These are phyloP conservation scores for Perithous albicinctus DNA, from an alignment of 2,888 invertebrate genomes.

Conservation along the genomic window DNA sequence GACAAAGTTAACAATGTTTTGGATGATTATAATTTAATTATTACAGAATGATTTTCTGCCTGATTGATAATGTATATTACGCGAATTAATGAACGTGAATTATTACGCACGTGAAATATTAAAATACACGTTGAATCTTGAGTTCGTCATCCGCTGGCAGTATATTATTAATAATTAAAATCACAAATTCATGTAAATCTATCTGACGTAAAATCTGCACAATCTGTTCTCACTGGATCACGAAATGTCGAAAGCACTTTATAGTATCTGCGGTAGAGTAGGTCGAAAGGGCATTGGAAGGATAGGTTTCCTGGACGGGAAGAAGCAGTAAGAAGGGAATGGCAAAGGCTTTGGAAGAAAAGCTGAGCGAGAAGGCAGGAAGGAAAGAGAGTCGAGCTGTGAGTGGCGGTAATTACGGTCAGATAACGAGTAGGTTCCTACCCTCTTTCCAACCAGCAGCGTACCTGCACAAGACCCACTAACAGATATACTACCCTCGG, in stretches of 20 bases:
- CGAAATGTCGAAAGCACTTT: conserved; percentile 43
- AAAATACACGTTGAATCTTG: not conserved
- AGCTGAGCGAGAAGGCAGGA: conserved; percentile 48
- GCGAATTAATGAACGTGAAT: too few species aligned
- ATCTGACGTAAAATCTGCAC: conserved; percentile 16
- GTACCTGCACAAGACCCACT: too few species aligned
- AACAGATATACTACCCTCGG: not conserved
- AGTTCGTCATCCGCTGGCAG: not conserved
- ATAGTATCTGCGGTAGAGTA: conserved; percentile 18
- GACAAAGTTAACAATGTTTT: too few species aligned
- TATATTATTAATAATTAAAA: not conserved
- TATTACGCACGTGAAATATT: not conserved
- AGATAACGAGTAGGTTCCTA: conserved; percentile 63
- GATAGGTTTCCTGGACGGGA: conserved; percentile 29
- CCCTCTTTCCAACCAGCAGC: conserved; percentile 35
- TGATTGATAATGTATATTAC: not conserved
- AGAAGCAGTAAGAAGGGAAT: conserved; percentile 33
- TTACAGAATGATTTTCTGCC: too few species aligned
- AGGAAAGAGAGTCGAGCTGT: conserved; percentile 63
- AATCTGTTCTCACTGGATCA: conserved; percentile 5
- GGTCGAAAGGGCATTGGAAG: conserved; percentile 55
- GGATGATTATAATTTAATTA: too few species aligned
- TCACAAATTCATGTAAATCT: conserved; percentile 1
- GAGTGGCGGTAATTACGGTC: conserved; percentile 67
- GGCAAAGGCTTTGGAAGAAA: conserved; percentile 47